Conservation (phyloP, 2,888 invertebrate genomes). For the Polietes domitor region DNA sequence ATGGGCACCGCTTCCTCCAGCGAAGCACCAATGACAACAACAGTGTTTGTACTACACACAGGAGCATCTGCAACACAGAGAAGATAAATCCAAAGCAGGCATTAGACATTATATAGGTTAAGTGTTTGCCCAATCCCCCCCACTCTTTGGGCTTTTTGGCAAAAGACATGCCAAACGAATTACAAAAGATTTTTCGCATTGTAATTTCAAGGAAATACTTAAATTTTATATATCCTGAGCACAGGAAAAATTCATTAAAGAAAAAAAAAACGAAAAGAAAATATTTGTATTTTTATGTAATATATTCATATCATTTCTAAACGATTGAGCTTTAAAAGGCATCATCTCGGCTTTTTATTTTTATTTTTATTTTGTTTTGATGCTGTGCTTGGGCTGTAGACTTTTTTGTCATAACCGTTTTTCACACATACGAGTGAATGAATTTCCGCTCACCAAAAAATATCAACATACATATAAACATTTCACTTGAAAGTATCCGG, state of each 20-base stretch:
- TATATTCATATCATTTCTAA: constrained; percentile 73
- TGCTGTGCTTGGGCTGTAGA: background rate
- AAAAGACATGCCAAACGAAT: background rate
- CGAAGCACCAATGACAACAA: constrained; percentile 91
- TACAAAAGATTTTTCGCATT: background rate
- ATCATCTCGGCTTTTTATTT: background rate
- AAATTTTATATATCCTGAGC: constrained; percentile 42
- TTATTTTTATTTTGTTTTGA: constrained; percentile 36
- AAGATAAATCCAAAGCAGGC: constrained; percentile 19
- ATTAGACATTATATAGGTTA: constrained; percentile 18
- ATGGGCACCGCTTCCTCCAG: constrained; percentile 91
- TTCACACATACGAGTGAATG: constrained; percentile 37
- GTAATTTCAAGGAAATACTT: background rate
- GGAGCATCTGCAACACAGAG: constrained; percentile 87
- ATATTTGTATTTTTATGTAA: constrained; percentile 59
- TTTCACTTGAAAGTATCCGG: constrained; percentile 49
- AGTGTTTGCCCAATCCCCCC: background rate
- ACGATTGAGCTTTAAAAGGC: constrained; percentile 71
- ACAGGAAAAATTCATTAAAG: constrained; percentile 46
- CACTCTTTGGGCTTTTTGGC: background rate
- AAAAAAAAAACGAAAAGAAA: background rate
- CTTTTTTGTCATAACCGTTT: constrained; percentile 54
- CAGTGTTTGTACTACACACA: constrained; percentile 87
- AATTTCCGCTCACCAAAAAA: constrained; percentile 50
- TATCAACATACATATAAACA: constrained; percentile 36